Conservation (phyloP, 1,140 invertebrate species). For the Tetragnatha versicolor region DNA sequence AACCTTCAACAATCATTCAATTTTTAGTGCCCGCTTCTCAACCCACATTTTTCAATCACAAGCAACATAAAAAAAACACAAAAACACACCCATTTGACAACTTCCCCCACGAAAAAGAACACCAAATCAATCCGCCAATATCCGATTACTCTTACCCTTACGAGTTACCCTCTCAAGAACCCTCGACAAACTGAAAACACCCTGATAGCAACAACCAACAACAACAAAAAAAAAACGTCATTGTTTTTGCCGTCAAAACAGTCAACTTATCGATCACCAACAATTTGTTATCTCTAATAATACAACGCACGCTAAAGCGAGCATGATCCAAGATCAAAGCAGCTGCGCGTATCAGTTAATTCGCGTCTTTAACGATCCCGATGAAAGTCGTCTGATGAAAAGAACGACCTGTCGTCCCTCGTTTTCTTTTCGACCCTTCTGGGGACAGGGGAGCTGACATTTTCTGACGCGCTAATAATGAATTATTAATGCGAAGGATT, state of each 20-base stretch:
- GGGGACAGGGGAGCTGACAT: not conserved
- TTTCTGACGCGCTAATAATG: slow-evolving; percentile 22
- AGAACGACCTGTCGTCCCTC: not conserved
- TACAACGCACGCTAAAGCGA: slow-evolving; percentile 15
- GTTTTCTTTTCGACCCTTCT: not conserved
- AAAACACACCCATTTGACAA: no score
- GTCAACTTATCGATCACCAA: not conserved
- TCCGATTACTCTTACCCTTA: no score
- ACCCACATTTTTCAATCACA: no score
- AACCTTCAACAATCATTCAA: no score
- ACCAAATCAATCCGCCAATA: no score
- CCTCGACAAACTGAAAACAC: no score
- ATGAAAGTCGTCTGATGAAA: not conserved
- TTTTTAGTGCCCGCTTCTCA: no score
- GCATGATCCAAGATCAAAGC: not conserved
- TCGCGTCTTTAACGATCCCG: not conserved
- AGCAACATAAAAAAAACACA: no score
- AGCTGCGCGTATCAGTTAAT: slow-evolving; percentile 28
- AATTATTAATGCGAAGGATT: slow-evolving; percentile 35
- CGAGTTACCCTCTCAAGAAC: no score
- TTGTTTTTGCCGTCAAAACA: not conserved
- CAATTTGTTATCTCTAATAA: slow-evolving; percentile 2
- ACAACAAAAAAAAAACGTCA: no score
- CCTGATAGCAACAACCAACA: no score
- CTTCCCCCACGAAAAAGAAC: no score